Evolutionary conservation across 2,113 vertebrate genomes (phyloP).

Genomic region (Melanerpes aurifrons): DNA sequence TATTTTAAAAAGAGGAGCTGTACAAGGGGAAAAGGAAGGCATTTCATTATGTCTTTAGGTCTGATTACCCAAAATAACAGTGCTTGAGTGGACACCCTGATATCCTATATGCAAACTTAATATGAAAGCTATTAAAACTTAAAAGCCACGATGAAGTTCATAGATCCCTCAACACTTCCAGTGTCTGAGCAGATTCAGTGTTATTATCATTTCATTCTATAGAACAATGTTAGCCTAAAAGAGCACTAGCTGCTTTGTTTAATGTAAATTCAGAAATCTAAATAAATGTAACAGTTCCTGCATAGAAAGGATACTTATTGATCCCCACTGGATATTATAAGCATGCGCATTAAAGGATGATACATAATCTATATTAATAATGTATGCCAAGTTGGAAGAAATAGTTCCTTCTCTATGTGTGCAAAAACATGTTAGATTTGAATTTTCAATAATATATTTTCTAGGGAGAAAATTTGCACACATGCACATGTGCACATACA

Average conservation of each 20-base stretch:
- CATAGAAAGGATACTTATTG: neutral
- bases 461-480: neutral
- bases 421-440: neutral
- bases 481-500: too few relatives aligned
- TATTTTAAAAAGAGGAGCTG: neutral
- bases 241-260: neutral
- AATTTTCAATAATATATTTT: neutral
- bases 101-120: neutral
- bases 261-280: neutral
- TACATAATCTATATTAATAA: neutral
- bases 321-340: neutral
- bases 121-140: neutral
- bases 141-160: neutral
- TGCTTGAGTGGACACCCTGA: neutral
- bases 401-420: neutral
- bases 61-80: neutral
- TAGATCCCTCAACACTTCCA: neutral
- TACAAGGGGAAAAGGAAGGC: neutral
- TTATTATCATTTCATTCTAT: neutral
- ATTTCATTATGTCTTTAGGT: neutral
- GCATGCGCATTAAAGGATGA: neutral
- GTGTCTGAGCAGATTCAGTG: neutral
- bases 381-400: neutral
- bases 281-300: neutral
- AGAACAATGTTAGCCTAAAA: neutral